Evolutionary conservation across 2,888 invertebrate genomes (phyloP), one percentile per base, ranked within the genome.

Genomic region (Pilophorus perplexus): DNA sequence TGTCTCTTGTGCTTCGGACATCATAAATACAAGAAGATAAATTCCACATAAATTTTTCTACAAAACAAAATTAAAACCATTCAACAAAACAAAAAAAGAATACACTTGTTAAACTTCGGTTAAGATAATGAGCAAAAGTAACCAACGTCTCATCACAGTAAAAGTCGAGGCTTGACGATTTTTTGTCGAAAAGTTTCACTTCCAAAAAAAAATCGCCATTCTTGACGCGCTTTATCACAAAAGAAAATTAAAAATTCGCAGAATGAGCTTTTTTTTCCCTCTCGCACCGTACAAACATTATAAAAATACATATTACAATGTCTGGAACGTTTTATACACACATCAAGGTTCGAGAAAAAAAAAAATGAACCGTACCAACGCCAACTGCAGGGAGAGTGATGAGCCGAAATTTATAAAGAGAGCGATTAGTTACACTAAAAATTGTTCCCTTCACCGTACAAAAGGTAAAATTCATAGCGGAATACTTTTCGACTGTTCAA

Each of bases 141-240:
- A 62, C 46, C 46, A 62, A 59, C 59, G 10, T 46, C 62, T 62
- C 62, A 62, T 62, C 62, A 62, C 62, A 62, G 62, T 62, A 46
- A 28, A n/a, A 62, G 62, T 62, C 62, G 16, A 59, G 62, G 62
- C 62, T 20, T 62, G 37, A 46, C 59, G 59, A 59, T 59, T 59
- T 42, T 16, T 18, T 3, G 12, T 52, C 28, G 12, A 52, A 6
- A 38, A 55, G 16, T 27, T 40, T n/a, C n/a, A n/a, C n/a, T n/a
- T n/a, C n/a, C 27, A n/a, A 14, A 59, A 23, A 25, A 40, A 57
- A 59, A 42, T 59, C 44, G 40, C 40, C n/a, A 23, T 25, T 55
- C 25, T 55, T 55, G 20, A n/a, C 6, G 14, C n/a, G n/a, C 38
- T 33, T 52, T 62, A 62, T 62, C 62, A 62, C 62, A 46, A 16